phyloP scores from a whole-genome alignment of 2,797 vertebrate genomes.

The Aulostomus chinensis region DNA sequence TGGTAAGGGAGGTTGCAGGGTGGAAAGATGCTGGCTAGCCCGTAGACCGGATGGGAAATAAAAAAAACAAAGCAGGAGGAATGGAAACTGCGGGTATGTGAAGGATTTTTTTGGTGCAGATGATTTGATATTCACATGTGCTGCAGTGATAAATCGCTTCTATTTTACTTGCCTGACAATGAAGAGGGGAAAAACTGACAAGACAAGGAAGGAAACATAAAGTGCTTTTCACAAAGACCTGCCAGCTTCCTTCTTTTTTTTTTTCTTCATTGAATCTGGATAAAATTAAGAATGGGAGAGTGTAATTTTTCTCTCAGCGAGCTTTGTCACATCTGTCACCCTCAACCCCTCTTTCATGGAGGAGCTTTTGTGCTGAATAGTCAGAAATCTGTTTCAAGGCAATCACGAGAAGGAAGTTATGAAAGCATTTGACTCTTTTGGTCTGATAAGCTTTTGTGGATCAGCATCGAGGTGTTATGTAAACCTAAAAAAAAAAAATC shows the following conservation, averaged over 20 bases:
- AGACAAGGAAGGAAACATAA: neutral
- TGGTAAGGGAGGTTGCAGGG: constrained; percentile 14
- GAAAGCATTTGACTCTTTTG: constrained; percentile 1
- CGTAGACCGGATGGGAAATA: constrained; percentile 4
- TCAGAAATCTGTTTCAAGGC: constrained; percentile 13
- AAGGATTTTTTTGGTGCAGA: neutral
- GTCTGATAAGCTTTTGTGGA: constrained; percentile 3
- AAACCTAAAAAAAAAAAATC: neutral
- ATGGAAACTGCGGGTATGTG: constrained; percentile 16
- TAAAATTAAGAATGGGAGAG: constrained; percentile 1
- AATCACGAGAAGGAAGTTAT: constrained; percentile 6
- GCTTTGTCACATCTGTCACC: constrained; percentile 7
- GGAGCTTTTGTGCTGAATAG: constrained; percentile 15
- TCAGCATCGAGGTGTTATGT: too few species aligned
- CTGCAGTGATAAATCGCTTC: neutral
- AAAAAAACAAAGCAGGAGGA: neutral
- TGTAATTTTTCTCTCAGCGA: constrained; percentile 12
- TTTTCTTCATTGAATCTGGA: constrained; percentile 6
- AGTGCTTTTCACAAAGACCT: neutral
- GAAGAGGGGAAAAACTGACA: neutral
- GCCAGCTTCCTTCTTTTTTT: neutral
- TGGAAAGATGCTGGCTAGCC: constrained; percentile 5
- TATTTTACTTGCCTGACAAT: constrained; percentile 4
- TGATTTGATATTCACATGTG: constrained; percentile 1
- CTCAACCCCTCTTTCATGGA: neutral